A percentile compares a stretch with the other conserved stretches of the same genome.
Evolutionary conservation across 2,113 vertebrate species (phyloP).

Genomic region (Charadrius vociferus): DNA sequence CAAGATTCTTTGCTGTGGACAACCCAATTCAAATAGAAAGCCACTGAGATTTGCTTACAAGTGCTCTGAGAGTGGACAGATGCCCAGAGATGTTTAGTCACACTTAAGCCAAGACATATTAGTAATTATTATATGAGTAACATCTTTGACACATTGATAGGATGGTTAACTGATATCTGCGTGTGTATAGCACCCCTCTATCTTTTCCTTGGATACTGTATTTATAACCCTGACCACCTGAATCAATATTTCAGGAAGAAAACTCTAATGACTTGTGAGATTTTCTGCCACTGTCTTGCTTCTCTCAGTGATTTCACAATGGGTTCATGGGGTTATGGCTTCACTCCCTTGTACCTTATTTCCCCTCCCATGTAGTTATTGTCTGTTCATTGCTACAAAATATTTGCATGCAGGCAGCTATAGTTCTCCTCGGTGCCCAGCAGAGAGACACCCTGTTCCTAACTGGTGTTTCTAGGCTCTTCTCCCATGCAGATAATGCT

Average conservation of each 20-base stretch:
- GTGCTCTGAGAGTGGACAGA: neutral
- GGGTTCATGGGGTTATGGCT: neutral
- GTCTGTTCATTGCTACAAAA: neutral
- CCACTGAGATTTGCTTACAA: neutral
- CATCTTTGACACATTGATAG: neutral
- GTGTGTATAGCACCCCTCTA: neutral
- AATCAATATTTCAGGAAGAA: neutral
- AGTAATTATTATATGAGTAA: neutral
- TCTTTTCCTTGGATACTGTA: neutral
- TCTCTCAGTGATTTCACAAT: neutral
- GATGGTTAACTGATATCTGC: neutral
- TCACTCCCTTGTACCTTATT: neutral
- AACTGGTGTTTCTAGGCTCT: neutral
- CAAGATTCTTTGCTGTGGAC: neutral
- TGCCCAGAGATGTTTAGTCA: neutral
- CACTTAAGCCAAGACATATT: neutral
- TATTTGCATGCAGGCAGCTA: fast-evolving
- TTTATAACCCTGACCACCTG: neutral
- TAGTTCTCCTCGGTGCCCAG: neutral
- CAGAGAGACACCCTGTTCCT: neutral
- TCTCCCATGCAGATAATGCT: neutral
- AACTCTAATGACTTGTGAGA: neutral
- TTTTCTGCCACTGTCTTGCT: neutral
- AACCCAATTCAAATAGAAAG: neutral
- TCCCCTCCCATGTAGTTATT: neutral